Conservation (phyloP, 2,797 vertebrate genomes). For the Columba guinea region DNA sequence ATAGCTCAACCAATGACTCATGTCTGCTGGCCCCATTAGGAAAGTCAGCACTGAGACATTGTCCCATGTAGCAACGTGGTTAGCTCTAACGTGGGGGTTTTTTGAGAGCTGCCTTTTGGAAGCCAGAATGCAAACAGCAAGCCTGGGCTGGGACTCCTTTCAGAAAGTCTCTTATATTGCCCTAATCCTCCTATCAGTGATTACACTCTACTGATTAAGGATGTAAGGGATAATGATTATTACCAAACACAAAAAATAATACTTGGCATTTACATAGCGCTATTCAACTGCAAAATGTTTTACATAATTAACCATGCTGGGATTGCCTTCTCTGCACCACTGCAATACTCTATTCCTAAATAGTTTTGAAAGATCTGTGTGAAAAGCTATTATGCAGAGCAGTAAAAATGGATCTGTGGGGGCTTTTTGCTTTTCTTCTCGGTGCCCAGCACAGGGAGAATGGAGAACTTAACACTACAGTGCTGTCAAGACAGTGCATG, state of each 20-base stretch:
- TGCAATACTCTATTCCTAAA: not conserved
- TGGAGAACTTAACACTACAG: not conserved
- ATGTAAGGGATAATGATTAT: conserved; percentile 42
- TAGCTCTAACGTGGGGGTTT: not conserved
- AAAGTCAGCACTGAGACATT: not conserved
- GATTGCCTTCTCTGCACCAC: conserved; percentile 4
- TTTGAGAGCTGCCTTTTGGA: not conserved
- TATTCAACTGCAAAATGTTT: conserved; percentile 33
- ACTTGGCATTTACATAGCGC: not conserved
- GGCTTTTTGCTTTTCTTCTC: not conserved
- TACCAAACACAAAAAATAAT: not conserved
- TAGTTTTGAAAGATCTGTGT: not conserved
- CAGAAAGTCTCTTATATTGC: not conserved
- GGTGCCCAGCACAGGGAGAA: not conserved
- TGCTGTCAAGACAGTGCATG: not conserved
- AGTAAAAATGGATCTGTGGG: not conserved
- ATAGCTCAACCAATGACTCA: not conserved
- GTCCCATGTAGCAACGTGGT: fast-evolving
- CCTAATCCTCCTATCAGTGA: conserved; percentile 23
- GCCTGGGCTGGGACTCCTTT: not conserved
- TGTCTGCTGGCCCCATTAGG: not conserved
- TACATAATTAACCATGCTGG: conserved; percentile 54
- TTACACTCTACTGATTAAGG: conserved; percentile 19
- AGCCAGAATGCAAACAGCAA: not conserved
- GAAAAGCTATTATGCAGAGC: not conserved